Evolutionary conservation across 2,888 invertebrate genomes (phyloP), one percentile per base, ranked within the genome.

Genomic region (Synergus gifuensis): DNA sequence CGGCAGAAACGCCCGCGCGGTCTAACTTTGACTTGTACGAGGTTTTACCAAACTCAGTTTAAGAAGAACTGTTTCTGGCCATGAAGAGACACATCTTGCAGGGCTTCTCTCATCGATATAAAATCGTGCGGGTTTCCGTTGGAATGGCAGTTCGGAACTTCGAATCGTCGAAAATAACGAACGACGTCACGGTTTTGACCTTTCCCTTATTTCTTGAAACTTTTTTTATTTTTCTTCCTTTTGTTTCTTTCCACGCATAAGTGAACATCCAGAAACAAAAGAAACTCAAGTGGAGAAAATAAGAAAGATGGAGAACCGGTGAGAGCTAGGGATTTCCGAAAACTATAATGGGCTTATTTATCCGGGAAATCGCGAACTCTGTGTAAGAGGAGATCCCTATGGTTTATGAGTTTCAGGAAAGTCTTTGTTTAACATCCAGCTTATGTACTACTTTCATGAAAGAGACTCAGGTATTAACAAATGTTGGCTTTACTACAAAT

Each of bases 11-110:
- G 85, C 87, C 85, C 87, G 86, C 86, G 87, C 88, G 88, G 87
- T 90, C 89, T 85, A 91, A 91, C 90, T 91, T 91, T 88, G 88
- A 89, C 91, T 91, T 90, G 90, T 90, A 89, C 90, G 89, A 89
- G 89, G 90, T 89, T 91, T 90, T 89, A 90, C 90, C 90, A 91
- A 91, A 91, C 90, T 91, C 90, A 89, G 90, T 91, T 91, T 91
- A 90, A 90, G 90, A 91, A 91, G 91, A 91, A 91, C 90, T 89
- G 89, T 90, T 90, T 90, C 88, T 86, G 85, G 86, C 84, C 85
- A 83, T 76, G 83, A 28, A 49, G 69, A 69, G 22, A 66, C 85
- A 86, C 87, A 85, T 86, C 86, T 88, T 85, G 86, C 85, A 85
- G 82, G 86, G 84, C 85, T 85, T 82, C 80, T 80, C 85, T 84